Evolutionary conservation across 2,888 invertebrate species (phyloP).

Genomic region (Alloplasta piceator): DNA sequence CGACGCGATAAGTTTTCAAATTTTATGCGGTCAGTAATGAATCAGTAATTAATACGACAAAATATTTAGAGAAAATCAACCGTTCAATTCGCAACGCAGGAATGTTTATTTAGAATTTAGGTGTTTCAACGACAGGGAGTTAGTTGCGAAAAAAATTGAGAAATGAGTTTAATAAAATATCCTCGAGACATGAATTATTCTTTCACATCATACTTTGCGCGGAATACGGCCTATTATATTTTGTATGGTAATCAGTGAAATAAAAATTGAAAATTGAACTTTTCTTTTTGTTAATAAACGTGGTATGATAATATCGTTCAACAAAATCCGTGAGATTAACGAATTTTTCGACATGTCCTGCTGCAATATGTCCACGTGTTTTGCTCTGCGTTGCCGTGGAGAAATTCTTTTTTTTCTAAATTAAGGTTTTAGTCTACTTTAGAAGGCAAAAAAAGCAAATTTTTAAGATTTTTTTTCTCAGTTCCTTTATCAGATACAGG

Average conservation of each 20-base stretch:
- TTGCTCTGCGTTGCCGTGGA: too few species aligned
- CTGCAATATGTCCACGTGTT: too few species aligned
- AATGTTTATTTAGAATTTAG: constrained; percentile 67
- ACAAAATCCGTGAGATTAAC: too few species aligned
- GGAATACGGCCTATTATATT: constrained; percentile 68
- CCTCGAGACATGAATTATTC: too few species aligned
- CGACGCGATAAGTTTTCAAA: not conserved
- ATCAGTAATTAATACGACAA: constrained; percentile 16
- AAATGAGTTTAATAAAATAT: too few species aligned
- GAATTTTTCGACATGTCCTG: too few species aligned
- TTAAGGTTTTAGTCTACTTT: too few species aligned
- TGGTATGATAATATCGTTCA: constrained; percentile 14
- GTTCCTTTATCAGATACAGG: too few species aligned
- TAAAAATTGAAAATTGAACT: constrained; percentile 57
- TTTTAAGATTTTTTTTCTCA: too few species aligned
- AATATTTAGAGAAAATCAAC: constrained; percentile 50
- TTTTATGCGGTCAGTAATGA: constrained; percentile 15
- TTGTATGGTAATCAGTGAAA: constrained; percentile 71
- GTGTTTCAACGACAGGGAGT: constrained; percentile 1
- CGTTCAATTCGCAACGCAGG: constrained; percentile 58
- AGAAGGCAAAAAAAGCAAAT: too few species aligned
- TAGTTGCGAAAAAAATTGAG: too few species aligned
- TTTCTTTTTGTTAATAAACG: constrained; percentile 37
- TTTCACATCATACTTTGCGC: constrained; percentile 40
- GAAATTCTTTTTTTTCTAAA: too few species aligned